These are phyloP conservation scores for Myotis pilosus DNA, from an alignment of 2,797 vertebrate species.

Conservation along the genomic window DNA sequence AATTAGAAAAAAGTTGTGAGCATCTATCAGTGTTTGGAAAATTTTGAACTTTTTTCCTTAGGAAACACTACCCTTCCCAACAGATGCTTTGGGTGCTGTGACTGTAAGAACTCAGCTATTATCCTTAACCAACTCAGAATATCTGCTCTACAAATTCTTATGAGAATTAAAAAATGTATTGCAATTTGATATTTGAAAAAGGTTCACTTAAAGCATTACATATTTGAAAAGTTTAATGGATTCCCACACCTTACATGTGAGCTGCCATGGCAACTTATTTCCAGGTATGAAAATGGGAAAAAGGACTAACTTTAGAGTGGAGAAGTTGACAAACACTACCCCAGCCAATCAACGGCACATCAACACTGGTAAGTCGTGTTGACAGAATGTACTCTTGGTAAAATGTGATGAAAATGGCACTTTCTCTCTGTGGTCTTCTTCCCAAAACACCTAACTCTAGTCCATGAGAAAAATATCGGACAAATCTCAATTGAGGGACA, in stretches of 20 bases:
- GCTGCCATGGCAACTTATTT: neutral
- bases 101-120: neutral
- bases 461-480: neutral
- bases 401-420: neutral
- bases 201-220: neutral
- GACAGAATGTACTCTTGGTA: neutral
- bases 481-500: neutral
- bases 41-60: neutral
- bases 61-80: neutral
- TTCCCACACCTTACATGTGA: neutral
- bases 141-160: neutral
- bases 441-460: neutral
- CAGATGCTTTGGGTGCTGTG: neutral
- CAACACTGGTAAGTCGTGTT: neutral
- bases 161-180: neutral
- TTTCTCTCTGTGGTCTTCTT: neutral
- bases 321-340: neutral
- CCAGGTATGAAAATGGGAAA: neutral
- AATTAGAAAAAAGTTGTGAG: neutral
- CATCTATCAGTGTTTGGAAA: neutral
- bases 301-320: neutral
- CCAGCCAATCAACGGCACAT: neutral
- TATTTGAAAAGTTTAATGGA: neutral
- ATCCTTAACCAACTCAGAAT: neutral
- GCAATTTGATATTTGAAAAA: neutral